Base-by-base conservation (phyloP, 2,113 vertebrate genomes). In the Phalacrocorax brasilianus region DNA sequence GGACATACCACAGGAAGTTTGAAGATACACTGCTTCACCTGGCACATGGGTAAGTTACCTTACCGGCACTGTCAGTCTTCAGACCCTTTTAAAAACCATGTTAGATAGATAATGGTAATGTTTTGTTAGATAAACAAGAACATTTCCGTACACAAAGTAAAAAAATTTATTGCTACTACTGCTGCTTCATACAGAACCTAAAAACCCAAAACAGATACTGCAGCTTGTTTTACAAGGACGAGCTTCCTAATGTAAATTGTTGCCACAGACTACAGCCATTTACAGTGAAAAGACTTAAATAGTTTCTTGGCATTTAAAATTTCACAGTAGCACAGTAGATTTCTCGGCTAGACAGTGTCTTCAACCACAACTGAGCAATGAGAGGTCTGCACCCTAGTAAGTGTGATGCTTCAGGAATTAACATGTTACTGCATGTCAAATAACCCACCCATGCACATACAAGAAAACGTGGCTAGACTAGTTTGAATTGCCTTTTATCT, bases 1-100 rank as follows among this genome's bases (percentile, higher is more conserved):
- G 94, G 83, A 85, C 19, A 5, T 88, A 96, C 88, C 89, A 58
- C 67, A 78, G 88, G 66, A 93, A 91, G 70, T 40, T 92, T 53
- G 94, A 93, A 33, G 95, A 95, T 12, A 84, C 89, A 3, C 91
- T 98, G 86, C 92, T 96, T 58, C 94, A 89, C 56, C 91, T 97
- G 93, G 91, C 91, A 32, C 84, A 12, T 4, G 14, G 85, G 97
- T 97, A 81, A 92, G 94, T 89, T 28, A 27, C 49, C 12, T 67
- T 23, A 7, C 20, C 19, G 44, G 50, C n/a, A 8, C 28, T 30
- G 47, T 27, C 38, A 30, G 63, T 33, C 62, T 62, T 56, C 38
- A n/a, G 20, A 45, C 40, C 67, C 49, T 61, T 45, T 67, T 40
- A 9, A 52, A 85, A 78, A n/a, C 2, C 33, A 4, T 1, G 7